A percentile compares a stretch with the other conserved stretches of the same genome.
Conservation (phyloP, 2,797 vertebrate species). For the Masticophis lateralis region DNA sequence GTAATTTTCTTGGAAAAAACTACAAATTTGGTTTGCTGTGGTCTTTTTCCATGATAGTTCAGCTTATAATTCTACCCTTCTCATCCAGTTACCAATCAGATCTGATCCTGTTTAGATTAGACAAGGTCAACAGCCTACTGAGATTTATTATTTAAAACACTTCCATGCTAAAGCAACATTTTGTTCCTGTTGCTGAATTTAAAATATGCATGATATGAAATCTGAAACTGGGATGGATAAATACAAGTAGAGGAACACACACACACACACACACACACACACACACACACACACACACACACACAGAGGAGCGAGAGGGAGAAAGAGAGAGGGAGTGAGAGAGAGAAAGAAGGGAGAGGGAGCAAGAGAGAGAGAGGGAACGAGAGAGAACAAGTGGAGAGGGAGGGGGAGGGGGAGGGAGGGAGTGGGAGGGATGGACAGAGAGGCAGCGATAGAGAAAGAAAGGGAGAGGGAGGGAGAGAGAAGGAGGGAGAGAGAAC, state of each 20-base stretch:
- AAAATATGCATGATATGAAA: not conserved
- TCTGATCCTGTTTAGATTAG: not conserved
- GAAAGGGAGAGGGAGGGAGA: too few species aligned
- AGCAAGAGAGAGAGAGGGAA: too few species aligned
- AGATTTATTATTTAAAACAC: conserved; percentile 2
- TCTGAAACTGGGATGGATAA: not conserved
- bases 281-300: too few species aligned
- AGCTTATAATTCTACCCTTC: not conserved
- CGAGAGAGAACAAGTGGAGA: too few species aligned
- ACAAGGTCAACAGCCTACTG: not conserved
- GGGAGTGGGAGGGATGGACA: too few species aligned
- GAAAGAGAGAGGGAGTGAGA: too few species aligned
- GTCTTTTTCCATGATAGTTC: not conserved
- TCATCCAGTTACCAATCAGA: not conserved
- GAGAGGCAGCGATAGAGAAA: too few species aligned
- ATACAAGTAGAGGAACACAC: not conserved
- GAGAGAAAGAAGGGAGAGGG: too few species aligned
- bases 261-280: too few species aligned
- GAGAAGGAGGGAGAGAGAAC: too few species aligned
- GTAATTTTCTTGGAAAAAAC: not conserved
- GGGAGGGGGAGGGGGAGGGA: too few species aligned
- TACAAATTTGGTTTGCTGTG: not conserved
- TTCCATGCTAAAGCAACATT: conserved; percentile 35
- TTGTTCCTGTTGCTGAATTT: not conserved
- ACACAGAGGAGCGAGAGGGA: too few species aligned